Evolutionary conservation across 2,113 vertebrate species (phyloP), one percentile per base, ranked within the genome.

Genomic region (Azemiops feae): DNA sequence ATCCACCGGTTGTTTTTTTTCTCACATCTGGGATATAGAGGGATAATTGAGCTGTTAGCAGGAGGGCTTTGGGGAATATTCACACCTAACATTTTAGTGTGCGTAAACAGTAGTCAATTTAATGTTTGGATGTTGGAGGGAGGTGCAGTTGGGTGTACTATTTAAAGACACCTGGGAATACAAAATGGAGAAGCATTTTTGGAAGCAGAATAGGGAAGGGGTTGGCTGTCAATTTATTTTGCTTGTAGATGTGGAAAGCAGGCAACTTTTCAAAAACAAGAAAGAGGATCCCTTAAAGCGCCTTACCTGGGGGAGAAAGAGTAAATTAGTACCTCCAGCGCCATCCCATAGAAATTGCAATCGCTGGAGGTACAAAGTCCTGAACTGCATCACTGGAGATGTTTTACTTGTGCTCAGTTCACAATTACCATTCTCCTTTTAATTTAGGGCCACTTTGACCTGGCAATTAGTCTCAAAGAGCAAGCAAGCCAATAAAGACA

Each of bases 401-500:
- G 45, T 22, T 57, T 57, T 43, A 10, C 27, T 2, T 39, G 30
- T 7, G 27, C 10, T 16, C 22, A 1, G 20, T 57, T 57, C 87
- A 16, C 53, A 85, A 23, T 50, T 85, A 18, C 12, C 5, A 20
- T 58, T 22, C 53, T 6, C 85, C 85, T 52, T 69, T 39, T 89
- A 50, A 89, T 85, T 89, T 89, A 89, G 53, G 69, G 88, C 92
- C 27, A 3, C 4, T 34, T 34, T 58, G 92, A 89, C 43, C 43
- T 58, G 53, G 69, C 69, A 85, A 85, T 92, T 89, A 50, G 69
- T 85, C 88, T 88, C 53, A 7, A 20, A 16, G 55, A 69, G 86
- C 88, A 18, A 89, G 69, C 3, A 2, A 54, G 52, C 92, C 88
- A 89, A 85, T 92, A 10, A 89, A 89, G 92, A 92, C 69, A 85